Evolutionary conservation across 2,113 vertebrate species (phyloP).

Genomic region (Eudorcas thomsonii): DNA sequence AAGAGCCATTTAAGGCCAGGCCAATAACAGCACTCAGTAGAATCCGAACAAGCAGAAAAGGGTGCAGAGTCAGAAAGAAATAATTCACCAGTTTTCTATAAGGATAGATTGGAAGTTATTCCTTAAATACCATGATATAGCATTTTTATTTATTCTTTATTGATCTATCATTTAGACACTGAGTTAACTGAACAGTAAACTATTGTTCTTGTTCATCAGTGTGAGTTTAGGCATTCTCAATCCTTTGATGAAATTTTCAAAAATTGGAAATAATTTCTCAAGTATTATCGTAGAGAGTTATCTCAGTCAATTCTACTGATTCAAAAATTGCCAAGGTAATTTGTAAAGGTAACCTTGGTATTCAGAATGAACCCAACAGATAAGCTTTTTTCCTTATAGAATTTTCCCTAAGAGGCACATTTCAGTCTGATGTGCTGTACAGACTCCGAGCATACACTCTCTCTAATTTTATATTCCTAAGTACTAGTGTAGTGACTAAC

Average conservation of each 20-base stretch:
- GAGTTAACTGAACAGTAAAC: neutral
- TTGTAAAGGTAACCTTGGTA: neutral
- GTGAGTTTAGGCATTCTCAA: neutral
- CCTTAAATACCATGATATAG: neutral
- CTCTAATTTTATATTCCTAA: neutral
- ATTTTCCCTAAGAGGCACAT: neutral
- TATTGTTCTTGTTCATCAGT: neutral
- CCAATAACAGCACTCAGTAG: neutral
- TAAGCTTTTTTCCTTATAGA: neutral
- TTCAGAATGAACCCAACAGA: neutral
- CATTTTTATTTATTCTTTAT: neutral
- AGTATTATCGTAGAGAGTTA: neutral
- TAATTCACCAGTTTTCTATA: neutral
- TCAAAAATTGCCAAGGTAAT: neutral
- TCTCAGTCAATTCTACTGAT: neutral
- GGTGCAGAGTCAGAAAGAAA: neutral
- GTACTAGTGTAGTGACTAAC: neutral
- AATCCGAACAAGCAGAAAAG: neutral
- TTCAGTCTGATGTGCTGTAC: neutral
- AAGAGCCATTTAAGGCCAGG: neutral
- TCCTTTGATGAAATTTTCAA: neutral
- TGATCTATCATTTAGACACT: neutral
- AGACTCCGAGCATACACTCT: neutral
- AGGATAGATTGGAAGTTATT: neutral
- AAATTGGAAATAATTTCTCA: neutral